Conservation (phyloP, 2,113 vertebrate species). For the Lepisosteus osseus region DNA sequence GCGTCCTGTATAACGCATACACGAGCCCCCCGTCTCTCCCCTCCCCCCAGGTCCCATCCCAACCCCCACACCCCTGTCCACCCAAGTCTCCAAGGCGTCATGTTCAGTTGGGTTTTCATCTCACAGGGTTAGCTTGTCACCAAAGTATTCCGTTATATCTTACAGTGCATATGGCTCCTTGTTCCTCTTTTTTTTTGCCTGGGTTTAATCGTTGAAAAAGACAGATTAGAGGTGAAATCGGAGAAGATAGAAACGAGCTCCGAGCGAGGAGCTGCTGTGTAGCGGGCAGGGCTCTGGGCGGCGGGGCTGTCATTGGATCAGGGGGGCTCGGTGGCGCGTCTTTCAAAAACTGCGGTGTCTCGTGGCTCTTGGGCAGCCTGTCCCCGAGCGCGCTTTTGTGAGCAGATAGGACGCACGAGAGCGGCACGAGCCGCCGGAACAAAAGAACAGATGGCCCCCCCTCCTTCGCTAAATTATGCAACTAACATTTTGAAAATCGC, state of each 20-base stretch:
- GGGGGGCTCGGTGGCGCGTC: constrained; percentile 41
- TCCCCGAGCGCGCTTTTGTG: constrained; percentile 37
- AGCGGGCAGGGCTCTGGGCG: background rate
- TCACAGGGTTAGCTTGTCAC: background rate
- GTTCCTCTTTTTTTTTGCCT: too few species aligned
- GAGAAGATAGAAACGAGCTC: background rate
- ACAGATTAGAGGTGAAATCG: background rate
- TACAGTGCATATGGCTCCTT: too few species aligned
- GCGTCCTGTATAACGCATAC: constrained; percentile 38
- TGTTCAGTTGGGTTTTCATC: constrained; percentile 33
- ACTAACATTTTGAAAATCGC: too few species aligned
- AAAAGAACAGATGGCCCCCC: constrained; percentile 66
- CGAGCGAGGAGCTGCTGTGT: too few species aligned
- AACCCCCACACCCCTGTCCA: background rate
- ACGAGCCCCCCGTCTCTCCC: constrained; percentile 11
- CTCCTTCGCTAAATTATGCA: constrained; percentile 11
- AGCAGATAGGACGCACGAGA: constrained; percentile 65
- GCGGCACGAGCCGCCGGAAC: constrained; percentile 70
- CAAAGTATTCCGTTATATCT: background rate
- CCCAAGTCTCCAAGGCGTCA: background rate
- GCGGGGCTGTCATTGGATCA: constrained; percentile 14
- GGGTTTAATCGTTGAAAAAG: too few species aligned
- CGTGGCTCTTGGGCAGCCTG: constrained; percentile 24
- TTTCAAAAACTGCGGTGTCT: constrained; percentile 45
- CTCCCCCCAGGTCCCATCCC: constrained; percentile 15